Percentiles rank a stretch among this genome's conserved stretches.
Conservation (phyloP, 2,113 vertebrate genomes). For the Syngnathus floridae region DNA sequence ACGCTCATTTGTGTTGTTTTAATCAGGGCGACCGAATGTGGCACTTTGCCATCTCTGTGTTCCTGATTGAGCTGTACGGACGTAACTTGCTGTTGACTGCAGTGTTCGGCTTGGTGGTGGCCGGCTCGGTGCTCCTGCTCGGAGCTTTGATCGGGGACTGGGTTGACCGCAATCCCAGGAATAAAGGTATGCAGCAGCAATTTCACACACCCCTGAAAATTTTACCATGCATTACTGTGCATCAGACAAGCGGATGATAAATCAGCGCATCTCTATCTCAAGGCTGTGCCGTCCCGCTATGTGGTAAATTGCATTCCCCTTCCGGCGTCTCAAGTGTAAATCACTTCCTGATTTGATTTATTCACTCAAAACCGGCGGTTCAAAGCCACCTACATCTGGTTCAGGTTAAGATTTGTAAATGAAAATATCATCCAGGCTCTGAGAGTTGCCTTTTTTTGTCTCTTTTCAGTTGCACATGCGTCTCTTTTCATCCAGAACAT, state of each 20-base stretch:
- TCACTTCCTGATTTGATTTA: slow-evolving; percentile 30
- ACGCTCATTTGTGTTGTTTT: slow-evolving; percentile 16
- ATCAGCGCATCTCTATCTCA: slow-evolving; percentile 29
- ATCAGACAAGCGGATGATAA: not conserved
- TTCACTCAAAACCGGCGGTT: slow-evolving; percentile 12
- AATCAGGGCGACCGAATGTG: slow-evolving; percentile 72
- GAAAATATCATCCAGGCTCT: not conserved
- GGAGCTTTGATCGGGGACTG: slow-evolving; percentile 76
- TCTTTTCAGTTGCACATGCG: slow-evolving; percentile 60
- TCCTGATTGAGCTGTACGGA: slow-evolving; percentile 71
- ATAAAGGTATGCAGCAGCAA: slow-evolving; percentile 61
- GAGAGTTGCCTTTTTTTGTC: slow-evolving; percentile 16
- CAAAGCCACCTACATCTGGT: slow-evolving; percentile 21
- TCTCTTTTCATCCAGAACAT: slow-evolving; percentile 74
- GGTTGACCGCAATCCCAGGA: slow-evolving; percentile 75
- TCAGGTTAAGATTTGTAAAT: not conserved
- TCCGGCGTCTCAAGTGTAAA: slow-evolving; percentile 21
- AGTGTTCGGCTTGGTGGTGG: slow-evolving; percentile 70
- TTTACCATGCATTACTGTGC: not conserved
- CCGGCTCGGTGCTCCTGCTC: slow-evolving; percentile 72
- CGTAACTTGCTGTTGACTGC: slow-evolving; percentile 68
- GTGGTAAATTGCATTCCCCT: slow-evolving; percentile 28
- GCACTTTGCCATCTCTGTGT: slow-evolving; percentile 75
- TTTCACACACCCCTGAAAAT: slow-evolving; percentile 5
- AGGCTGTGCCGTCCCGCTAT: slow-evolving; percentile 6